A percentile compares a stretch with the other conserved stretches of the same genome.
phyloP scores from a whole-genome alignment of 2,888 invertebrate genomes.

The Tyria jacobaeae region DNA sequence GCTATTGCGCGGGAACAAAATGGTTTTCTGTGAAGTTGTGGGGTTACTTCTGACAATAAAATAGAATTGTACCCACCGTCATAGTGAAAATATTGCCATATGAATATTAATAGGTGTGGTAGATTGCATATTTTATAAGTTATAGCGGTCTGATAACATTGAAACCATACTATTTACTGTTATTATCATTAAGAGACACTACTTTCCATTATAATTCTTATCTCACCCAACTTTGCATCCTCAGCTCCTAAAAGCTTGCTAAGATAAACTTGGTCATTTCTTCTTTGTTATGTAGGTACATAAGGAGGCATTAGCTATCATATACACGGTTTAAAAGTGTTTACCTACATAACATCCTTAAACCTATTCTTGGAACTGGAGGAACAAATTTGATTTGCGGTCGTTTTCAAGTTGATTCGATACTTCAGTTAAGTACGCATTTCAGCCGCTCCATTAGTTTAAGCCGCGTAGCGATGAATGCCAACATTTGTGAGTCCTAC shows the following conservation, averaged over 20 bases:
- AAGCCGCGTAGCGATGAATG: neutral
- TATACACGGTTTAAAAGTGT: too few species aligned
- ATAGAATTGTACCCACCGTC: too few species aligned
- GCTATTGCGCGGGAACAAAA: too few species aligned
- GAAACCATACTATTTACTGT: neutral
- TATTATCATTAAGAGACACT: neutral
- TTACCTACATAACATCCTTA: too few species aligned
- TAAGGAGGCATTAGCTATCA: too few species aligned
- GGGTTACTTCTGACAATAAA: too few species aligned
- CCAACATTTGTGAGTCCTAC: neutral
- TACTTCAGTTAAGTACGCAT: conserved; percentile 19
- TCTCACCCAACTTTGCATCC: neutral
- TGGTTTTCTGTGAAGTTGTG: too few species aligned
- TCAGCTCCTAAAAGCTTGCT: conserved; percentile 7
- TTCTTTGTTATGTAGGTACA: too few species aligned
- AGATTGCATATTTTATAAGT: too few species aligned
- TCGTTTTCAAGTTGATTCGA: conserved; percentile 14
- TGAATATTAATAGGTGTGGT: too few species aligned
- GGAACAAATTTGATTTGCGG: conserved; percentile 16
- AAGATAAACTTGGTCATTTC: conserved; percentile 9
- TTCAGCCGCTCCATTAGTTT: conserved; percentile 18
- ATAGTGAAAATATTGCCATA: too few species aligned
- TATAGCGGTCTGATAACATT: neutral
- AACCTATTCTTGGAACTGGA: conserved; percentile 5
- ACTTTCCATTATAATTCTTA: neutral